Base-by-base conservation (phyloP, 2,888 invertebrate species). In the Galeruca laticollis region DNA sequence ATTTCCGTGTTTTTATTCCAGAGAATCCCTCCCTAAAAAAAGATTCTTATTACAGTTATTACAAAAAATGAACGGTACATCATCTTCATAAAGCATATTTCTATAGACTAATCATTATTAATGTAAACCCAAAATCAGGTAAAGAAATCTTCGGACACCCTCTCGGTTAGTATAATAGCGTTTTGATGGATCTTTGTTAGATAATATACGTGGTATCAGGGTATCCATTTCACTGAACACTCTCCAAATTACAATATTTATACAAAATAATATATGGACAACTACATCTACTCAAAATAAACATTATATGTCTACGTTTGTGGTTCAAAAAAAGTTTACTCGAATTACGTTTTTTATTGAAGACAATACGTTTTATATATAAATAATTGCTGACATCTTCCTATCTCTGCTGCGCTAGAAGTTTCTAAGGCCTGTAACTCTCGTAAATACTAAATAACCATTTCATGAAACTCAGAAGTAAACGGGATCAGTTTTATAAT, bases 31-130 rank as follows among this genome's bases (percentile, higher is more conserved):
- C 62, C 66, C 35, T 35, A n/a, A 59, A 40, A 18, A 47, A 37
- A 68, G 60, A 33, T 60, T 66, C 60, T 60, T 73, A 68, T 71
- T 70, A 68, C 68, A 49, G 65, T 65, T 65, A 65, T 65, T 33
- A 66, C 18, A 33, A n/a, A 60, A 63, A 60, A 60, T 71, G 61
- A 71, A 73, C 71, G 71, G 68, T 71, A 71, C 63, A 70, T 63
- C 49, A 57, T 64, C 67, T 69, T 63, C 62, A 49, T 63, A 59
- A 65, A 60, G 33, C 65, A 73, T 71, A 68, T 70, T 73, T 71
- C 69, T 67, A 65, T 37, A 49, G 61, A 57, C 35, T 37, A 65
- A 59, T 63, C 40, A 60, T 68, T 33, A 62, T 60, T 49, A 56
- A 43, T 37, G 13, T 54, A 56, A 54, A 18, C 21, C 52, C 35